Conservation (phyloP, 2,888 invertebrate genomes). For the Odontocolon sp. region DNA sequence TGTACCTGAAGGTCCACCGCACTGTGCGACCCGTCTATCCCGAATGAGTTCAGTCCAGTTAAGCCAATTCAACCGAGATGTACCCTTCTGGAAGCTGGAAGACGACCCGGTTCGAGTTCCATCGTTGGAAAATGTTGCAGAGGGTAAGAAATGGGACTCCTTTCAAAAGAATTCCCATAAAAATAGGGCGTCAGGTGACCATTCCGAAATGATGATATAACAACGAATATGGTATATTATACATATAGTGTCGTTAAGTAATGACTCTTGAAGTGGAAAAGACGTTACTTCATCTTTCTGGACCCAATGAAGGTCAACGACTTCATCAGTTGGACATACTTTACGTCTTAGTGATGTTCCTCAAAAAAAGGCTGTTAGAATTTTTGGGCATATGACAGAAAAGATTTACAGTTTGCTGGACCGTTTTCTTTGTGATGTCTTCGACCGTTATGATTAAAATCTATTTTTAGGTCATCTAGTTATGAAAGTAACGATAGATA, state of each 20-base stretch:
- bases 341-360: not conserved
- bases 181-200: constrained; percentile 38
- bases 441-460: not conserved
- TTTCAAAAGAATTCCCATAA: constrained; percentile 47
- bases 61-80: constrained; percentile 27
- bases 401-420: constrained; percentile 9
- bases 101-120: constrained; percentile 53
- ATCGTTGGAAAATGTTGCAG: constrained; percentile 23
- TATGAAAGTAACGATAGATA: too few relatives aligned
- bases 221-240: constrained; percentile 15
- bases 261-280: constrained; percentile 32
- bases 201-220: constrained; percentile 27
- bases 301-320: constrained; percentile 13
- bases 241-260: not conserved
- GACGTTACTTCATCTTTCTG: not conserved
- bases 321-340: constrained; percentile 15
- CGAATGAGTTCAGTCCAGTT: constrained; percentile 17
- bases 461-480: not conserved
- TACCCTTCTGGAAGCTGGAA: constrained; percentile 42
- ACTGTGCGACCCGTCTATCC: constrained; percentile 1
- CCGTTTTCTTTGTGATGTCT: constrained; percentile 2
- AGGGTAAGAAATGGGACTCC: not conserved
- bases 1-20: constrained; percentile 31
- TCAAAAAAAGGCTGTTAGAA: not conserved
- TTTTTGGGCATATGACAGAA: not conserved